These are phyloP conservation scores for Episyrphus balteatus DNA, from an alignment of 1,140 invertebrate species.

Conservation along the genomic window DNA sequence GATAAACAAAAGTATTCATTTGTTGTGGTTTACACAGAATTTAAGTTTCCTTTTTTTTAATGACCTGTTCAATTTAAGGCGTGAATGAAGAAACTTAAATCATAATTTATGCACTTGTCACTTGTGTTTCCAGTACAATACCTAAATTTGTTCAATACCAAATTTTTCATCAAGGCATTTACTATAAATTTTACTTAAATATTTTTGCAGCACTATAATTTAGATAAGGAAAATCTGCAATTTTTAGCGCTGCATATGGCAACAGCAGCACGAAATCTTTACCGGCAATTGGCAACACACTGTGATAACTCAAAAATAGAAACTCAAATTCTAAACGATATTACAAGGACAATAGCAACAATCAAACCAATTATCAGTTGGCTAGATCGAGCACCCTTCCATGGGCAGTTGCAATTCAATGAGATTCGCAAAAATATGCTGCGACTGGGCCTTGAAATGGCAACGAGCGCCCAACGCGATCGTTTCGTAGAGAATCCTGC, in stretches of 20 bases:
- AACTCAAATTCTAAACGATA: conserved; percentile 69
- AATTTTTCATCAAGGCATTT: too few species aligned
- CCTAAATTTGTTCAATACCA: too few species aligned
- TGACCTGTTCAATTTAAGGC: too few species aligned
- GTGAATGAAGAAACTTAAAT: too few species aligned
- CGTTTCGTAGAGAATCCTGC: conserved; percentile 73
- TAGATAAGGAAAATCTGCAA: conserved; percentile 83
- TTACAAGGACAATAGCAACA: conserved; percentile 66
- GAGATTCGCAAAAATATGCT: conserved; percentile 48
- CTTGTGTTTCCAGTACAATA: too few species aligned
- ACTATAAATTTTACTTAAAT: too few species aligned
- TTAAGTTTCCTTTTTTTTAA: too few species aligned
- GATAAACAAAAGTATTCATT: too few species aligned
- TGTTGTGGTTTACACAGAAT: too few species aligned
- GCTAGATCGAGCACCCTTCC: conserved; percentile 58
- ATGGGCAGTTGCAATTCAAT: conserved; percentile 28
- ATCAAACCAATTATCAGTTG: conserved; percentile 83
- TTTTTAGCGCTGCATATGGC: conserved; percentile 72
- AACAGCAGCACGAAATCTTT: conserved; percentile 69
- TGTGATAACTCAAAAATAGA: conserved; percentile 59
- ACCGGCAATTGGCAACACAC: conserved; percentile 47
- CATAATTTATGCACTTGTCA: too few species aligned
- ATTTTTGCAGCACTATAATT: conserved; percentile 84
- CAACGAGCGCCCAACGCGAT: conserved; percentile 75
- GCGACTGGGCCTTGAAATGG: conserved; percentile 69